Evolutionary conservation across 1,140 invertebrate genomes (phyloP).

Genomic region (Lepidurus couesii): DNA sequence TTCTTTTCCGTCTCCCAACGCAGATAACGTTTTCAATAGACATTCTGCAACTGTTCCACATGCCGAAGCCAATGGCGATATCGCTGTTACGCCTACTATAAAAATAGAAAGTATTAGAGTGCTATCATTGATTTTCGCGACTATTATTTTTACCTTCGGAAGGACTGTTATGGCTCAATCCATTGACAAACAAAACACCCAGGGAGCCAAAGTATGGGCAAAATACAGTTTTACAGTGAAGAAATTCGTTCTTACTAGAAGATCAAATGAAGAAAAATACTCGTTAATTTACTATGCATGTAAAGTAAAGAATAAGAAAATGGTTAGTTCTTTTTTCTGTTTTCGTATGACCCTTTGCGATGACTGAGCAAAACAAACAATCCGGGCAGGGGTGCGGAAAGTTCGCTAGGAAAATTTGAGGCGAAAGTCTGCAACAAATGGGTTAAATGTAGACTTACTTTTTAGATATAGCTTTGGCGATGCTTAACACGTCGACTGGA

Average conservation of each 20-base stretch:
- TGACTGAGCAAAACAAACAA: not conserved
- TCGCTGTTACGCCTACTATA: not conserved
- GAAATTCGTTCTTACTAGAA: not conserved
- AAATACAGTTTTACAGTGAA: not conserved
- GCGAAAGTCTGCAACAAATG: not conserved
- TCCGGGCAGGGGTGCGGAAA: not conserved
- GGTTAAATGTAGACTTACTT: not conserved
- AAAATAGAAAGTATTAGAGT: not conserved
- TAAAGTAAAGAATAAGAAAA: not conserved
- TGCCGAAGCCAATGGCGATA: not conserved
- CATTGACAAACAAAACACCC: not conserved
- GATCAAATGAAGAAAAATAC: not conserved
- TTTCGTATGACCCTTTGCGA: not conserved
- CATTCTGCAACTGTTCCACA: not conserved
- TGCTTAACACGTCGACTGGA: not conserved
- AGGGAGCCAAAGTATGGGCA: not conserved
- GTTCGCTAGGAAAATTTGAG: not conserved
- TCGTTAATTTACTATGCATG: not conserved
- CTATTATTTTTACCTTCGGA: not conserved
- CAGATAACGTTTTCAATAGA: not conserved
- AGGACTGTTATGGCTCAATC: not conserved
- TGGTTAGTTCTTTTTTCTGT: not conserved
- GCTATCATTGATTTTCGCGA: not conserved
- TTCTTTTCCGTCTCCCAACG: not conserved
- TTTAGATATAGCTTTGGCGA: not conserved